Evolutionary conservation across 2,888 invertebrate species (phyloP), one percentile per base, ranked within the genome.

Genomic region (Campaea margaritaria): DNA sequence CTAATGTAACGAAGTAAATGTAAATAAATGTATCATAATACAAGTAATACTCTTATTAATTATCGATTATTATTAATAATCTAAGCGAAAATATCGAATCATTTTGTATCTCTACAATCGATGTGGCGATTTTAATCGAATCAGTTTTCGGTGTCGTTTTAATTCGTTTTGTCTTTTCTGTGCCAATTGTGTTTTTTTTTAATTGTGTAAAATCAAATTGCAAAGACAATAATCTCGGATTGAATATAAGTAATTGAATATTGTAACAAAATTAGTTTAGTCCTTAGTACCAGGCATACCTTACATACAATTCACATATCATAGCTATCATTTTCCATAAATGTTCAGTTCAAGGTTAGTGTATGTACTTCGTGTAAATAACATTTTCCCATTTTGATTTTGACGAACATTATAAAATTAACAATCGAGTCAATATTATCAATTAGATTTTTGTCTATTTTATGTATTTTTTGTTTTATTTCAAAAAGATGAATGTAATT

Each of bases 1-100:
- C 77, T 78, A 83, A 76, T 73, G 66, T 79, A 83, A 84, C 84
- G 83, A 83, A 62, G 31, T 61, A 41, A 77, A 65, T 90, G 90
- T 90, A 91, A 82, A 91, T 91, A 90, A 75, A 84, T 90, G 88
- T 89, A 90, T 82, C 70, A 86, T 89, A 89, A 78, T 76, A 79
- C 68, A 64, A 79, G 79, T 81, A 85, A 83, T 85, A 86, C 79
- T 85, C 81, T 77, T 78, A 67, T 67, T 67, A 69, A 76, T 73
- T 70, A 73, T 60, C 31, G 39, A 70, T 65, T 65, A 56, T 21
- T n/a, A 21, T 67, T 67, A 56, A 53, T 76, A 74, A 79, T 74
- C 64, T 89, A 88, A 90, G 87, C 85, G 87, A 87, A 80, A 80
- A 82, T 87, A 86, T 86, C 89, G 91, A 90, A 86, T 61, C 85